Base-by-base conservation (phyloP, 1,140 invertebrate genomes). In the Onthophagus taurus region DNA sequence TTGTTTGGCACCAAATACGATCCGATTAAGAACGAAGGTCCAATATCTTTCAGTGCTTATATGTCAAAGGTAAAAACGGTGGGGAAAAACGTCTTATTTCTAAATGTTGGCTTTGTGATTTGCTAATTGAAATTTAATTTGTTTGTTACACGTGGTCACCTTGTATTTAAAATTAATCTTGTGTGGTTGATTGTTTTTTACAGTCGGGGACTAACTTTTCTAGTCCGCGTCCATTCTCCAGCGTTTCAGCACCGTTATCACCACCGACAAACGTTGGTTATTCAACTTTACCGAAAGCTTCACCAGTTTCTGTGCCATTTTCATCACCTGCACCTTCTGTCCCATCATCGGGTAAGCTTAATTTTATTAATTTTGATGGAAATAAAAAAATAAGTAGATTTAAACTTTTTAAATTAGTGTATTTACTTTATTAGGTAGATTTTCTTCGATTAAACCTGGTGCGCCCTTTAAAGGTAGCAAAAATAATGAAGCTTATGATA, bases 151-250 rank as follows among this genome's bases (percentile, higher is more conserved):
- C n/a, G n/a, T n/a, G n/a, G n/a, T n/a, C n/a, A n/a, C n/a, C n/a
- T n/a, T n/a, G n/a, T n/a, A n/a, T n/a, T n/a, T n/a, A n/a, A n/a
- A n/a, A n/a, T n/a, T n/a, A n/a, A n/a, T n/a, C n/a, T n/a, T n/a
- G n/a, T n/a, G n/a, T n/a, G n/a, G n/a, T n/a, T n/a, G n/a, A 33
- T 7, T 14, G 9, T 34, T 4, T 34, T 31, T 29, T 36, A 6
- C 16, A 44, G 42, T 9, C 18, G 16, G 33, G 42, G 16, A 7
- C 33, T 20, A 39, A 19, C 18, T 42, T 36, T 17, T 44, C 50
- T 7, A 44, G 72, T 14, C 77, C 78, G 18, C 77, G 77, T 56
- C 77, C 78, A 4, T 81, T 80, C 53, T 66, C 69, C 29, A 70
- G 61, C 49, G 59, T 65, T 31, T 64, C 57, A 47, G 50, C 63